A percentile compares a stretch with the other conserved stretches of the same genome.
Evolutionary conservation across 2,888 invertebrate genomes (phyloP).

Genomic region (Eudasyphora cyanicolor): DNA sequence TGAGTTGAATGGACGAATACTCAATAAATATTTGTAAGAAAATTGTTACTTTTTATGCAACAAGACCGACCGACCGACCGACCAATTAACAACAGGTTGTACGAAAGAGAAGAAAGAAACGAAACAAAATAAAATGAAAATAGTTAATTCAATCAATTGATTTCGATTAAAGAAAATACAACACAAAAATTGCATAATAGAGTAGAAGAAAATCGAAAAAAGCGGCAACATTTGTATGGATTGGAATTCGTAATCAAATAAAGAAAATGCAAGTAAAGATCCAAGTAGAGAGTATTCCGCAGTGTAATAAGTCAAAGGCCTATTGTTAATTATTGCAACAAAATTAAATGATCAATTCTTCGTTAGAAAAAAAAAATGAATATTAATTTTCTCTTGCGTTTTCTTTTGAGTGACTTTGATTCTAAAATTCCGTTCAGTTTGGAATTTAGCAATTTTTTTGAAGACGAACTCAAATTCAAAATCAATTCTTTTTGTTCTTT

Average conservation of each 20-base stretch:
- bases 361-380: neutral
- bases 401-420: too few relatives aligned
- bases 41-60: constrained; percentile 13
- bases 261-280: neutral
- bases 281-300: neutral
- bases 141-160: neutral
- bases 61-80: too few relatives aligned
- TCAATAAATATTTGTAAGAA: neutral
- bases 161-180: constrained; percentile 13
- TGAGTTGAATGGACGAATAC: neutral
- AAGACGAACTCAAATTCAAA: neutral
- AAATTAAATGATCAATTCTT: neutral
- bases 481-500: neutral
- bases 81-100: constrained; percentile 15
- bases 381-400: neutral
- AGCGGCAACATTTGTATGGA: neutral
- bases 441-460: neutral
- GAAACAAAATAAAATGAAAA: neutral
- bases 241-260: neutral
- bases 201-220: neutral
- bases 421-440: neutral
- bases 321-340: constrained; percentile 1
- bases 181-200: neutral
- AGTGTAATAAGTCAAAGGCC: neutral
- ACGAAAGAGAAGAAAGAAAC: neutral